Evolutionary conservation across 2,888 invertebrate species (phyloP).

Genomic region (Pollenia griseotomentosa): DNA sequence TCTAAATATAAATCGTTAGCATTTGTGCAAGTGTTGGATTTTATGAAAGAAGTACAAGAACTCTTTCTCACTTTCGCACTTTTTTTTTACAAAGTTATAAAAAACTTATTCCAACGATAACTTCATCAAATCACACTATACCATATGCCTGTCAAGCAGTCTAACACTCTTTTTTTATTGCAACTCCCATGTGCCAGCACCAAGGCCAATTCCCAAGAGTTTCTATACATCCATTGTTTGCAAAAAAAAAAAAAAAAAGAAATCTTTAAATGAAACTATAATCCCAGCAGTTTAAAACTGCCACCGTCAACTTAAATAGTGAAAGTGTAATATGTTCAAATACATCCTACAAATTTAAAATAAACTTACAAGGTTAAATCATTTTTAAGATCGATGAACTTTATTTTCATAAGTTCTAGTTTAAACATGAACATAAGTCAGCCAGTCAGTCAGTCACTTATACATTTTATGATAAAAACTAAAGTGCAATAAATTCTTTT

Average conservation of each 20-base stretch:
- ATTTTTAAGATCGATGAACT: constrained; percentile 42
- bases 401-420: neutral
- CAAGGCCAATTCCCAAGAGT: constrained; percentile 23
- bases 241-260: neutral
- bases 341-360: constrained; percentile 23
- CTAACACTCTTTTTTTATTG: neutral
- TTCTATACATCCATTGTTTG: neutral
- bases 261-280: no score
- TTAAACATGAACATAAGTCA: neutral
- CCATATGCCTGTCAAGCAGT: neutral
- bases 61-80: no score
- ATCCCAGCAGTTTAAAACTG: neutral
- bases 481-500: constrained; percentile 53
- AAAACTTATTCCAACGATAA: neutral
- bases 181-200: neutral
- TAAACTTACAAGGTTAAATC: constrained; percentile 43
- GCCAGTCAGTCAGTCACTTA: neutral
- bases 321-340: constrained; percentile 31
- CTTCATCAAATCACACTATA: neutral
- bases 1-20: no score
- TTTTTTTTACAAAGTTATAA: no score
- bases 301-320: neutral
- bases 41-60: no score
- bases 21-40: no score
- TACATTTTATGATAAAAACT: constrained; percentile 18